phyloP scores from a whole-genome alignment of 2,113 vertebrate species.

The Myodes glareolus region DNA sequence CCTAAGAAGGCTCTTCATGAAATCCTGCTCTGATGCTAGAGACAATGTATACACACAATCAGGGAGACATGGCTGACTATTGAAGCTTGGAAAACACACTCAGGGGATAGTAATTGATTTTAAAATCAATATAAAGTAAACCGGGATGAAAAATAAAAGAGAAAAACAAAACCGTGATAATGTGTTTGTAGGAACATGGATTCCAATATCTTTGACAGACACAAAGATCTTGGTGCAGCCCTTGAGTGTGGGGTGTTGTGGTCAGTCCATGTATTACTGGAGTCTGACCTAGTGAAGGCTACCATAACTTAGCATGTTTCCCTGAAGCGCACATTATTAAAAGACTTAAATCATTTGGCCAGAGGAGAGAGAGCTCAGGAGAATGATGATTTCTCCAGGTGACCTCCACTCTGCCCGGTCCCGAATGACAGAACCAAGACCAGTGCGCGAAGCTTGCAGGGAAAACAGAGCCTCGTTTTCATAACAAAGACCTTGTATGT shows the following conservation, averaged over 20 bases:
- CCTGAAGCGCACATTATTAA: not conserved
- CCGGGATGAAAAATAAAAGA: rapidly evolving
- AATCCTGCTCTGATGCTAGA: not conserved
- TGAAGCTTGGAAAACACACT: not conserved
- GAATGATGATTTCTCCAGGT: not conserved
- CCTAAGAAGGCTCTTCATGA: constrained; percentile 17
- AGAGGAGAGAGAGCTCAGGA: not conserved
- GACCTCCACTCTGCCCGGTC: not conserved
- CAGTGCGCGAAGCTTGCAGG: not conserved
- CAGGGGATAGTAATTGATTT: not conserved
- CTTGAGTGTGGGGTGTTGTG: not conserved
- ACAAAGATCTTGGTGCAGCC: not conserved
- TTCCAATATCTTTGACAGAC: not conserved
- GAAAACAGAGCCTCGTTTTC: not conserved
- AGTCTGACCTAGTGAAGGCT: not conserved
- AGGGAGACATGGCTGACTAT: not conserved
- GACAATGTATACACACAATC: not conserved
- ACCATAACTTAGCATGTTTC: not conserved
- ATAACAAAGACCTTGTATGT: not conserved
- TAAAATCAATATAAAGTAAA: not conserved
- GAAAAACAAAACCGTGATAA: not conserved
- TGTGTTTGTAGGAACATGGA: not conserved
- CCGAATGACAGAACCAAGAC: not conserved
- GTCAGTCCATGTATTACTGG: not conserved
- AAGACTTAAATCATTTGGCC: not conserved